Conservation (phyloP, 2,113 vertebrate genomes). For the Lipotes vexillifer region DNA sequence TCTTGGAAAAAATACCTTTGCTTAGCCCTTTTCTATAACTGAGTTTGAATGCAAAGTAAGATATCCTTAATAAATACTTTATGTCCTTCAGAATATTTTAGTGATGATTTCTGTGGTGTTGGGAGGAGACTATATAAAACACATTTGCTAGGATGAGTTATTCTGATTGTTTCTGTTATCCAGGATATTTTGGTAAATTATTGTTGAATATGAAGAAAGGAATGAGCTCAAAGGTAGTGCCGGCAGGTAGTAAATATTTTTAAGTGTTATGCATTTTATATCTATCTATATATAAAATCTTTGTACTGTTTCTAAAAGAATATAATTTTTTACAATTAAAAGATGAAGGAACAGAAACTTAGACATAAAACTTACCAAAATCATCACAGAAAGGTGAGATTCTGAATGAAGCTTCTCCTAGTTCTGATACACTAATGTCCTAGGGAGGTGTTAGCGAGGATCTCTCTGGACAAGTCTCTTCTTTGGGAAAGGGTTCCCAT, state of each 20-base stretch:
- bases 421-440: neutral
- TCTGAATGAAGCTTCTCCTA: neutral
- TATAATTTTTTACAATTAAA: neutral
- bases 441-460: neutral
- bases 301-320: neutral
- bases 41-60: slow-evolving; percentile 30
- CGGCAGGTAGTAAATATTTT: neutral
- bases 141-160: neutral
- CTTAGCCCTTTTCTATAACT: neutral
- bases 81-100: slow-evolving; percentile 34
- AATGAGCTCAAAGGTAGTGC: neutral
- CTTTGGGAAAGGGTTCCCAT: neutral
- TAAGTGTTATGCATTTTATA: neutral
- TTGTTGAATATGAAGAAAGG: neutral
- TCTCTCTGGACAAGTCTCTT: neutral
- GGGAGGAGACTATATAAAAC: neutral
- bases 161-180: neutral
- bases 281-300: neutral
- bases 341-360: neutral
- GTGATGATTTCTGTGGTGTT: neutral
- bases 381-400: neutral
- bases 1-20: slow-evolving; percentile 21
- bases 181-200: neutral
- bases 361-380: neutral
- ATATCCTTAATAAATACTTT: slow-evolving; percentile 18